A percentile compares a stretch with the other conserved stretches of the same genome.
Evolutionary conservation across 2,797 vertebrate species (phyloP).

Genomic region (Rhinoraja longicauda): DNA sequence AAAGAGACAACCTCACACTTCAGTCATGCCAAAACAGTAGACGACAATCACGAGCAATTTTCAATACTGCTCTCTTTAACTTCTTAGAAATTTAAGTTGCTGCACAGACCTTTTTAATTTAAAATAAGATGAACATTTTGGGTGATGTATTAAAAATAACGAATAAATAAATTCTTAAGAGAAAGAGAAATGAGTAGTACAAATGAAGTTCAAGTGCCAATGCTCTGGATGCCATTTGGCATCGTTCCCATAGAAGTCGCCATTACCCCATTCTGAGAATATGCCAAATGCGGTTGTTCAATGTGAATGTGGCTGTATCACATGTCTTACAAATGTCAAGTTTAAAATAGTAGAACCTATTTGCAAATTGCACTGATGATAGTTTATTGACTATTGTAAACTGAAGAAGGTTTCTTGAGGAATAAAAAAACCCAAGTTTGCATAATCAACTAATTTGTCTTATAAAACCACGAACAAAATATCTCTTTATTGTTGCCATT

Average conservation of each 20-base stretch:
- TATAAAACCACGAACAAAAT: not conserved
- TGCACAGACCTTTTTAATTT: not conserved
- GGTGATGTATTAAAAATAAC: not conserved
- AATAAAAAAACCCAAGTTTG: not conserved
- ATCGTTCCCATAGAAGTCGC: not conserved
- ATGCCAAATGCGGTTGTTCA: slow-evolving; percentile 29
- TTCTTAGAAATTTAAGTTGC: not conserved
- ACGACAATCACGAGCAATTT: not conserved
- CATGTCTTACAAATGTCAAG: not conserved
- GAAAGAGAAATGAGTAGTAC: not conserved
- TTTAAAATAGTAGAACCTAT: not conserved
- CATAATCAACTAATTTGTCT: not conserved
- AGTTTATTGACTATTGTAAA: not conserved
- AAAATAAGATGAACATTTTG: not conserved
- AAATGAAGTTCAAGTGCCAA: not conserved
- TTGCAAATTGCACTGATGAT: not conserved
- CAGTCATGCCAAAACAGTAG: not conserved
- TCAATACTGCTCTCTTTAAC: not conserved
- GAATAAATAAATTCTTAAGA: not conserved
- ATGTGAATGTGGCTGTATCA: slow-evolving; percentile 1
- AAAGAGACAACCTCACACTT: not conserved
- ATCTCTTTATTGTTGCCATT: not conserved
- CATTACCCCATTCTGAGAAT: not conserved
- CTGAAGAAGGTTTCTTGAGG: too few relatives aligned
- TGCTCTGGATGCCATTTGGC: not conserved